phyloP scores from a whole-genome alignment of 2,113 vertebrate species.

The Corythaixoides concolor region DNA sequence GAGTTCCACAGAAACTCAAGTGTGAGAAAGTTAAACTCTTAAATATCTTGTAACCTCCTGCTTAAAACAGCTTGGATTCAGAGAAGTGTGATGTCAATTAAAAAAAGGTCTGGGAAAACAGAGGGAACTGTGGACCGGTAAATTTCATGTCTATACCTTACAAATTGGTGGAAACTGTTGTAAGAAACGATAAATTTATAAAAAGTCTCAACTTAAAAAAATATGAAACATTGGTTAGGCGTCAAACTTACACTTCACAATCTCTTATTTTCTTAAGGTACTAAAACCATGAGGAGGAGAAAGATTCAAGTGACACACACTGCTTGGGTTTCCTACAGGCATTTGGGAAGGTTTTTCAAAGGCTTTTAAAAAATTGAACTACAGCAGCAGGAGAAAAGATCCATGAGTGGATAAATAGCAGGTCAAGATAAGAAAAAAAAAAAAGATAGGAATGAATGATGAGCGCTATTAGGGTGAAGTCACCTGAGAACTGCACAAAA shows the following conservation, averaged over 20 bases:
- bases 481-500: neutral
- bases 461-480: neutral
- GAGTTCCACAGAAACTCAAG: neutral
- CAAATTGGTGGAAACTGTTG: neutral
- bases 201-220: neutral
- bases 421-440: neutral
- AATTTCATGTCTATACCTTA: neutral
- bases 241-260: neutral
- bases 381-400: neutral
- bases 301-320: neutral
- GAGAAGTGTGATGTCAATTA: neutral
- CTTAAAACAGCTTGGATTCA: neutral
- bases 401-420: neutral
- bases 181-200: neutral
- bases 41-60: neutral
- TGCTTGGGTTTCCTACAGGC: neutral
- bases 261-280: neutral
- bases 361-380: neutral
- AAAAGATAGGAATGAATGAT: neutral
- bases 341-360: neutral
- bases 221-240: neutral
- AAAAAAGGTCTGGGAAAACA: neutral
- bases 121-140: neutral
- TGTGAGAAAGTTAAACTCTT: slow-evolving; percentile 8
- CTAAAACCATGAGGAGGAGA: neutral